Evolutionary conservation across 1,140 invertebrate genomes (phyloP), one percentile per base, ranked within the genome.

Genomic region (Chymomyza costata): DNA sequence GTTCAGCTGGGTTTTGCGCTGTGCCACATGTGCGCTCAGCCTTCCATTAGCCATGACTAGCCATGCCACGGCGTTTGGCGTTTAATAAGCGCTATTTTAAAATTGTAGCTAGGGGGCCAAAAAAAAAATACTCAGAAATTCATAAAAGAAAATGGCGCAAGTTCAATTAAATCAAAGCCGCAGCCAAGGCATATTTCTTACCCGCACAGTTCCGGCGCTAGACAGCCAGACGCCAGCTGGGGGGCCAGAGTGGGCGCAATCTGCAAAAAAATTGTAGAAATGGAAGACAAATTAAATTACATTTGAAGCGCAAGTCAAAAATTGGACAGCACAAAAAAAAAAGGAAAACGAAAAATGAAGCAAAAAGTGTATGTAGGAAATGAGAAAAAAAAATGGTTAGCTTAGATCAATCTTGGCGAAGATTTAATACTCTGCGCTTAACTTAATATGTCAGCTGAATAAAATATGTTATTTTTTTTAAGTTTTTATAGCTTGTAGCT

Each of bases 251-350:
- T 5, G 18, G 5, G 19, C 10, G 18, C 7, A 25, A 8, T 80
- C 73, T 78, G 73, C 16, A 82, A 82, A 37, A 34, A 7, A 31
- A n/a, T n/a, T n/a, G 51, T 51, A 64, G 48, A 82, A 69, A 74
- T 56, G 52, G 38, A 83, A 80, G 62, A 83, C 57, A 78, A 83
- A 83, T 83, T 83, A 80, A 83, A 83, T 83, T 83, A 80, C 56
- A 43, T 71, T 83, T 68, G 81, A 83, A 83, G 67, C 51, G 48
- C 56, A 62, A 57, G 40, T 54, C 47, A 47, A 54, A 66, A 65
- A 62, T 61, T 62, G 48, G 40, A 57, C 37, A 25, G 38, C 18
- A 37, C 18, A 14, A 34, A 17, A 30, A 58, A 51, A 55, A 45
- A 39, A 40, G 21, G 21, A 32, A 49, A 48, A 49, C 47, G 46